Conservation (phyloP, 2,888 invertebrate genomes). For the Sinodicranocentrus sp. region DNA sequence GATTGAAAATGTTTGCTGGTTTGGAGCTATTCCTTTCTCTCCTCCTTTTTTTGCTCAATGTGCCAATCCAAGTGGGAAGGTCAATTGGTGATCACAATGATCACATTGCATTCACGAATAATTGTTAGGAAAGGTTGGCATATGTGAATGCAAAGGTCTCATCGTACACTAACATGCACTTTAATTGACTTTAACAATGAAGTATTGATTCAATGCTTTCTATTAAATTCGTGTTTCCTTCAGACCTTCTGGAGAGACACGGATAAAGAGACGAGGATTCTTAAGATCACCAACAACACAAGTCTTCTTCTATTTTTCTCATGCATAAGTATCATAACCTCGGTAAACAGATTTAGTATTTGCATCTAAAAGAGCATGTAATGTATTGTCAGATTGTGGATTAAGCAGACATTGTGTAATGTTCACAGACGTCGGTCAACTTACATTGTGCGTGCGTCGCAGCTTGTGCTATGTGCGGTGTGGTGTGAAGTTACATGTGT, state of each 20-base stretch:
- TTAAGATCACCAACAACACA: not conserved
- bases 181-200: not conserved
- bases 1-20: too few species aligned
- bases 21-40: too few species aligned
- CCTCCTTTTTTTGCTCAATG: too few species aligned
- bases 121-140: conserved; percentile 9
- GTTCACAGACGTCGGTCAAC: too few species aligned
- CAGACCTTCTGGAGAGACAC: conserved; percentile 2
- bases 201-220: not conserved
- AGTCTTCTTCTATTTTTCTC: not conserved
- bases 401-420: too few species aligned
- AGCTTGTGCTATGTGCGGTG: not conserved
- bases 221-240: not conserved
- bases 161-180: not conserved
- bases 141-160: not conserved
- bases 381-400: too few species aligned
- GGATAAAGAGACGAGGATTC: not conserved
- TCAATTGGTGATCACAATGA: not conserved
- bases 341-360: too few species aligned
- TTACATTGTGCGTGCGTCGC: not conserved
- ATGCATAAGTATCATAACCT: too few species aligned
- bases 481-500: not conserved
- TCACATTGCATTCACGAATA: not conserved
- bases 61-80: conserved; percentile 5
- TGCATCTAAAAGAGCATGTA: too few species aligned